Percentiles rank a stretch among this genome's conserved stretches.
phyloP scores from a whole-genome alignment of 2,888 invertebrate species.

The Scaptomyza cyrtandrae region DNA sequence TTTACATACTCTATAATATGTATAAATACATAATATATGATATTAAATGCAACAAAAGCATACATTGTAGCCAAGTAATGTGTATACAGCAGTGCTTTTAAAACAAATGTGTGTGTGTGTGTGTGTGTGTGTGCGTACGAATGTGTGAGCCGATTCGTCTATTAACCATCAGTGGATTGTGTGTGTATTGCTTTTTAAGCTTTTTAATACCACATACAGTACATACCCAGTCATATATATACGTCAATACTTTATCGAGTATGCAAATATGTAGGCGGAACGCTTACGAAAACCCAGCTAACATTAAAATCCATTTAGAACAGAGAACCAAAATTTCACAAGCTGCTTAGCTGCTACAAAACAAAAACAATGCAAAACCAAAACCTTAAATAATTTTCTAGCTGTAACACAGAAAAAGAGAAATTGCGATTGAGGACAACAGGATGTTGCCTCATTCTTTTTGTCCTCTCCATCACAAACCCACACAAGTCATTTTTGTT shows the following conservation, averaged over 20 bases:
- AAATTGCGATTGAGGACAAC: conserved; percentile 11
- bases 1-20: conserved; percentile 56
- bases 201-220: too few species aligned
- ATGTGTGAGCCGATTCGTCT: conserved; percentile 29
- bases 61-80: conserved; percentile 53
- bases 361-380: conserved; percentile 5
- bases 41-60: conserved; percentile 30
- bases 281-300: conserved; percentile 9
- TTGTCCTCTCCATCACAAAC: conserved; percentile 17
- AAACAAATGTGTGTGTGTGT: conserved; percentile 16
- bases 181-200: conserved; percentile 33
- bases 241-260: conserved; percentile 41
- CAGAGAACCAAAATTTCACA: conserved; percentile 8
- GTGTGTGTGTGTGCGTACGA: conserved; percentile 1
- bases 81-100: conserved; percentile 57
- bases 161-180: conserved; percentile 35
- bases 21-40: conserved; percentile 46
- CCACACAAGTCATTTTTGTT: conserved; percentile 68
- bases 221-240: conserved; percentile 37
- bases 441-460: conserved; percentile 5
- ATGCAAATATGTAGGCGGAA: conserved; percentile 53
- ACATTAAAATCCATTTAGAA: not conserved
- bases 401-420: conserved; percentile 3
- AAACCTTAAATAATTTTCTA: conserved; percentile 19
- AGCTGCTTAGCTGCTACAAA: conserved; percentile 26